These are phyloP conservation scores for Ganaspis brasiliensis DNA, from an alignment of 2,888 invertebrate species.

Conservation along the genomic window DNA sequence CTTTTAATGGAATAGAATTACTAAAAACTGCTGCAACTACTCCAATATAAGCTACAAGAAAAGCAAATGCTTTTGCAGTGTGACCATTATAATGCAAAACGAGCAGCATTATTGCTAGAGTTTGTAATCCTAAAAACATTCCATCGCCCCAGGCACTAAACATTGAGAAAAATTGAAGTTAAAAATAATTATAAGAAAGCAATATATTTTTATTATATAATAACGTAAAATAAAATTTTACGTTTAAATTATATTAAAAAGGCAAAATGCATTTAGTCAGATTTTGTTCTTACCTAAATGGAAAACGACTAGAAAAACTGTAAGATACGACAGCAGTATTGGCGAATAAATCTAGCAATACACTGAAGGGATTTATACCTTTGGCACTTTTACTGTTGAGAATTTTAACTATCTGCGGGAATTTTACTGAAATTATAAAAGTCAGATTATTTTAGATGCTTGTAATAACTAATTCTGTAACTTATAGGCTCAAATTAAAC, in stretches of 20 bases:
- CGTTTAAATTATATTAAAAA: too few species aligned
- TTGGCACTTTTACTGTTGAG: slow-evolving; percentile 90
- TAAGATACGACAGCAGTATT: slow-evolving; percentile 95
- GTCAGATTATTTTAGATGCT: too few species aligned
- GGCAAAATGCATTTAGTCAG: too few species aligned
- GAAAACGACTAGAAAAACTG: slow-evolving; percentile 93
- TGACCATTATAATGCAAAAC: slow-evolving; percentile 89
- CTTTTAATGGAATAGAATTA: slow-evolving; percentile 87
- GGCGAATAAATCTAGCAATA: slow-evolving; percentile 93
- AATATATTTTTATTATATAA: too few species aligned
- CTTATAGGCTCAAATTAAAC: too few species aligned
- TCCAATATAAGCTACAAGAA: slow-evolving; percentile 81
- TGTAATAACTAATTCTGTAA: too few species aligned
- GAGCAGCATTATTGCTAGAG: slow-evolving; percentile 91
- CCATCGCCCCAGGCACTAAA: slow-evolving; percentile 97
- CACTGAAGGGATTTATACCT: slow-evolving; percentile 93
- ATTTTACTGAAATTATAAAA: slow-evolving; percentile 87
- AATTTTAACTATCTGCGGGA: slow-evolving; percentile 98
- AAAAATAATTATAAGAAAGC: too few species aligned
- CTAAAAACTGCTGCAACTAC: slow-evolving; percentile 84
- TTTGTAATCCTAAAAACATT: slow-evolving; percentile 94
- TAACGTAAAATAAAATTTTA: too few species aligned
- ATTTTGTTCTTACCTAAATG: slow-evolving; percentile 87
- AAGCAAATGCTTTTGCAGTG: slow-evolving; percentile 84
- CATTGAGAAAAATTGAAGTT: too few species aligned